phyloP scores from a whole-genome alignment of 2,888 invertebrate species.

The Palloptera scutellata region DNA sequence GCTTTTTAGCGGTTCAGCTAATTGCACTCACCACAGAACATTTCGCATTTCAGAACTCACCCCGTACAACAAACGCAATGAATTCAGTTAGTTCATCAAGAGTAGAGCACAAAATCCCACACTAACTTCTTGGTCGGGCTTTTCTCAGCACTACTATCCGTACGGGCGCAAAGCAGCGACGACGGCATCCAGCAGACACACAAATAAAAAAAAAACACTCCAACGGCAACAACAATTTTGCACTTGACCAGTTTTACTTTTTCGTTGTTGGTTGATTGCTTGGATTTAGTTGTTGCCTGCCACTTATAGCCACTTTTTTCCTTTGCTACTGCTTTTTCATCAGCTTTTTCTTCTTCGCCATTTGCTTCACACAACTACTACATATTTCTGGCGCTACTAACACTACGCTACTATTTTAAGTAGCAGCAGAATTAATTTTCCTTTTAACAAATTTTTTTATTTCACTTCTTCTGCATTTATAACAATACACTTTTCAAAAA shows the following conservation, averaged over 20 bases:
- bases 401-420: too few species aligned
- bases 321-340: conserved; percentile 14
- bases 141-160: too few species aligned
- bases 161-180: too few species aligned
- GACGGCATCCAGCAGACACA: too few species aligned
- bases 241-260: conserved; percentile 39
- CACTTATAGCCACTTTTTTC: neutral
- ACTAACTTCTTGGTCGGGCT: too few species aligned
- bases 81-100: too few species aligned
- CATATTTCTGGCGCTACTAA: neutral
- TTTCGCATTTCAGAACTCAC: neutral
- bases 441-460: neutral
- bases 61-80: neutral
- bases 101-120: too few species aligned
- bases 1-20: too few species aligned
- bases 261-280: conserved; percentile 5
- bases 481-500: conserved; percentile 3
- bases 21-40: neutral
- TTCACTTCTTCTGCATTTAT: neutral
- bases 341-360: conserved; percentile 9
- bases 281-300: neutral
- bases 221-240: conserved; percentile 34
- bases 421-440: too few species aligned
- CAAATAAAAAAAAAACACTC: neutral
- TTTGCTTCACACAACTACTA: conserved; percentile 7